These are phyloP conservation scores for Machimus atricapillus DNA, from an alignment of 2,888 invertebrate species.

Conservation along the genomic window DNA sequence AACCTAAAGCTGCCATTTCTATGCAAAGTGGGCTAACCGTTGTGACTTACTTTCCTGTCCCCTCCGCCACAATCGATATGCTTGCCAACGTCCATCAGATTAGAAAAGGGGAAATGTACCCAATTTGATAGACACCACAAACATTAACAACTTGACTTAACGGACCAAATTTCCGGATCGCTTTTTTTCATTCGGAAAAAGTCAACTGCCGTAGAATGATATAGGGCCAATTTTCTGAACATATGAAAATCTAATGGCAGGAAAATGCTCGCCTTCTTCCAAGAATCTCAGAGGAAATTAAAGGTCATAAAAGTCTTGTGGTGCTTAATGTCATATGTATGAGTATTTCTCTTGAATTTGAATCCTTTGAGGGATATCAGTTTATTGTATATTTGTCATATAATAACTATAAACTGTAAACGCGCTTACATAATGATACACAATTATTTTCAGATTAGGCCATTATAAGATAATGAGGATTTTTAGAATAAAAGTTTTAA, in stretches of 20 bases:
- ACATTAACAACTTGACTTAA: constrained; percentile 51
- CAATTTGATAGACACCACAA: constrained; percentile 31
- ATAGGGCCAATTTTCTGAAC: constrained; percentile 21
- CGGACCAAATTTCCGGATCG: constrained; percentile 61
- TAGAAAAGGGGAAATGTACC: not conserved
- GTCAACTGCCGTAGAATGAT: not conserved
- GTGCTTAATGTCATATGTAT: not conserved
- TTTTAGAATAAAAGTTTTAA: no score
- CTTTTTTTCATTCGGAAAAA: constrained; percentile 66
- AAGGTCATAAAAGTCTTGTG: not conserved
- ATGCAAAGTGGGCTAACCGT: constrained; percentile 45
- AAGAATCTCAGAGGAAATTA: constrained; percentile 1
- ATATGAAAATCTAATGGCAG: constrained; percentile 36
- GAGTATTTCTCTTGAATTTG: not conserved
- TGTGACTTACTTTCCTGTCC: constrained; percentile 14
- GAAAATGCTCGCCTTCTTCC: not conserved
- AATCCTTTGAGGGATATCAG: not conserved
- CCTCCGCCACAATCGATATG: not conserved
- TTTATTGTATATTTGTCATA: no score
- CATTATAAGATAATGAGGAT: no score
- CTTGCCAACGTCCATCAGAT: constrained; percentile 20
- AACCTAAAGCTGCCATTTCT: constrained; percentile 47
- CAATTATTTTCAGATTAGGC: no score
- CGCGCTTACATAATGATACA: no score
- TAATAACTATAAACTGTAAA: no score